Conservation (phyloP, 1,140 invertebrate genomes). For the Littorina saxatilis region DNA sequence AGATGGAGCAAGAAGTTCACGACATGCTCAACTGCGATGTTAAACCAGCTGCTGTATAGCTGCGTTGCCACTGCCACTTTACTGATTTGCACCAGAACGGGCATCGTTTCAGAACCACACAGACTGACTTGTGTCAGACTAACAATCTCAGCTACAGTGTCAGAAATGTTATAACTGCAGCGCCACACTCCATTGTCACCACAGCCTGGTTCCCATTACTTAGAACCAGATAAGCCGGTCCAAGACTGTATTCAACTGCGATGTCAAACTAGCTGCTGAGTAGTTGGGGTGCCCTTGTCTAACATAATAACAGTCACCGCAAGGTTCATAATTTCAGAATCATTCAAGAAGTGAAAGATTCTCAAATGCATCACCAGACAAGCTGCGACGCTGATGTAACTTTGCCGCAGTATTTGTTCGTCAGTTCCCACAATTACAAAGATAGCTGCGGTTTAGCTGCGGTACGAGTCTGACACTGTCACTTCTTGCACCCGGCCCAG, state of each 20-base stretch:
- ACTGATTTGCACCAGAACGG: neutral
- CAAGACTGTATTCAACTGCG: neutral
- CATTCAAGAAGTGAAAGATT: too few relatives aligned
- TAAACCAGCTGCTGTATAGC: neutral
- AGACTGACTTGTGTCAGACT: neutral
- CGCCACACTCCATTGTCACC: neutral
- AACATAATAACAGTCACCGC: neutral
- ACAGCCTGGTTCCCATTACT: too few relatives aligned
- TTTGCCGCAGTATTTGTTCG: too few relatives aligned
- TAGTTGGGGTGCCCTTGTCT: neutral
- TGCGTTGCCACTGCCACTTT: neutral
- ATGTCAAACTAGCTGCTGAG: neutral
- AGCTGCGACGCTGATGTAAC: too few relatives aligned
- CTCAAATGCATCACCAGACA: too few relatives aligned
- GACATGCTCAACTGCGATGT: neutral
- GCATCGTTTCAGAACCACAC: neutral
- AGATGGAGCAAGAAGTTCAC: neutral
- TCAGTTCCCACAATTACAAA: too few relatives aligned
- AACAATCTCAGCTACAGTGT: neutral
- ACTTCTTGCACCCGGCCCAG: too few relatives aligned
- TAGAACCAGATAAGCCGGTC: conserved; percentile 1
- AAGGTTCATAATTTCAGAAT: neutral
- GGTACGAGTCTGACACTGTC: too few relatives aligned
- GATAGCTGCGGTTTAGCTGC: too few relatives aligned
- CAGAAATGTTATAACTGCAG: neutral